Conservation (phyloP, 2,888 invertebrate genomes). For the Pachydiplax longipennis region DNA sequence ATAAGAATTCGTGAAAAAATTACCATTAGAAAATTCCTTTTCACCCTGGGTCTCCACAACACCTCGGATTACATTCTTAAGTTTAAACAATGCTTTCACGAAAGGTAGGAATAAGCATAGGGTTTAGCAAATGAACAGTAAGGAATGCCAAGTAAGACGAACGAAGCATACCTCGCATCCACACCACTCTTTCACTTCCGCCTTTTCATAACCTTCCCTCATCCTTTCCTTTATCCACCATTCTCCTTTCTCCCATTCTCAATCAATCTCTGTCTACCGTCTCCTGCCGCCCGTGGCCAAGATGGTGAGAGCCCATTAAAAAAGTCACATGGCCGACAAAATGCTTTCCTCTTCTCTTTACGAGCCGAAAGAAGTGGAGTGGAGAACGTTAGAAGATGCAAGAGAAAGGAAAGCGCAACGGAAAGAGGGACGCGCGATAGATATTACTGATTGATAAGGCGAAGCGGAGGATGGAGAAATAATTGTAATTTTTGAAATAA, state of each 20-base stretch:
- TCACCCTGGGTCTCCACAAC: no score
- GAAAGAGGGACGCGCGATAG: neutral
- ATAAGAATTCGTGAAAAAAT: no score
- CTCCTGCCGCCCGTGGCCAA: neutral
- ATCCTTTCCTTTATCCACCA: neutral
- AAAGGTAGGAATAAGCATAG: no score
- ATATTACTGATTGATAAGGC: neutral
- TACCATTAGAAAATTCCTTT: no score
- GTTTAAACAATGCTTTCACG: no score
- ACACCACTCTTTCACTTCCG: neutral
- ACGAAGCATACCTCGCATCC: neutral
- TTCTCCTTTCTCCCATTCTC: neutral
- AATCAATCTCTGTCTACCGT: constrained; percentile 17
- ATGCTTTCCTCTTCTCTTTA: neutral
- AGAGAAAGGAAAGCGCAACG: neutral
- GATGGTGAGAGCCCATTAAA: constrained; percentile 21
- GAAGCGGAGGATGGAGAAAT: neutral
- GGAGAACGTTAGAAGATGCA: neutral
- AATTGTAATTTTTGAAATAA: neutral
- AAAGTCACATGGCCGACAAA: neutral
- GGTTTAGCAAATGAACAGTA: neutral
- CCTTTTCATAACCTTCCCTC: neutral
- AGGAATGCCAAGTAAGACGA: neutral
- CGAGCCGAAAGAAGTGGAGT: neutral
- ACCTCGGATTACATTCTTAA: no score